Evolutionary conservation across 2,888 invertebrate genomes (phyloP).

Genomic region (Ormyrus pomaceus): DNA sequence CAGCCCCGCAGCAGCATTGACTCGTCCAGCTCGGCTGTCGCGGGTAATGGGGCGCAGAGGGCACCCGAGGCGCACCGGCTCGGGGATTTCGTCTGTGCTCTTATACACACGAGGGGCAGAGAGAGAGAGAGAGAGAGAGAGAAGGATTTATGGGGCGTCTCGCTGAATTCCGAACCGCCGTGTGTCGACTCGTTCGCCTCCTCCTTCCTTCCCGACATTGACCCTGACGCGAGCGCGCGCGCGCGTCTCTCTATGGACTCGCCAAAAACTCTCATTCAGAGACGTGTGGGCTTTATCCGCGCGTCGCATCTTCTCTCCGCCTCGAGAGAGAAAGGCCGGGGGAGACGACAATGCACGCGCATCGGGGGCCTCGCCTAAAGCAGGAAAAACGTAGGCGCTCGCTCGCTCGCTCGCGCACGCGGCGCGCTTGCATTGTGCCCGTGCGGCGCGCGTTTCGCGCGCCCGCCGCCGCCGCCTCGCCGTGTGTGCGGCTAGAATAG

Average conservation of each 20-base stretch:
- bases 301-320: background rate
- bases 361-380: too few relatives aligned
- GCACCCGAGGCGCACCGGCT: background rate
- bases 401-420: background rate
- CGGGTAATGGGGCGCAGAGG: slow-evolving; percentile 6
- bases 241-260: background rate
- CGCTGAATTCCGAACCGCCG: slow-evolving; percentile 8
- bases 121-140: too few relatives aligned
- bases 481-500: slow-evolving; percentile 18
- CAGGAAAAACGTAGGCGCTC: slow-evolving; percentile 17
- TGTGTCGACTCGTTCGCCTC: background rate
- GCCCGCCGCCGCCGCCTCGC: background rate
- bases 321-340: background rate
- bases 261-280: slow-evolving; percentile 40
- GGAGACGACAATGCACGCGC: background rate
- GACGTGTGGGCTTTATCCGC: background rate
- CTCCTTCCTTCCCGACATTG: slow-evolving; percentile 39
- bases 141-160: slow-evolving; percentile 26
- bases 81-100: background rate
- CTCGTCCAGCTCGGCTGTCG: background rate
- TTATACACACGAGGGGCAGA: background rate
- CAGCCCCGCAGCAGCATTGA: background rate
- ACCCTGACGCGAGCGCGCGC: slow-evolving; percentile 11
- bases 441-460: background rate
- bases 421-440: slow-evolving; percentile 1